Evolutionary conservation across 2,797 vertebrate genomes (phyloP), one percentile per base, ranked within the genome.

Genomic region (Thripadectes ignobilis): DNA sequence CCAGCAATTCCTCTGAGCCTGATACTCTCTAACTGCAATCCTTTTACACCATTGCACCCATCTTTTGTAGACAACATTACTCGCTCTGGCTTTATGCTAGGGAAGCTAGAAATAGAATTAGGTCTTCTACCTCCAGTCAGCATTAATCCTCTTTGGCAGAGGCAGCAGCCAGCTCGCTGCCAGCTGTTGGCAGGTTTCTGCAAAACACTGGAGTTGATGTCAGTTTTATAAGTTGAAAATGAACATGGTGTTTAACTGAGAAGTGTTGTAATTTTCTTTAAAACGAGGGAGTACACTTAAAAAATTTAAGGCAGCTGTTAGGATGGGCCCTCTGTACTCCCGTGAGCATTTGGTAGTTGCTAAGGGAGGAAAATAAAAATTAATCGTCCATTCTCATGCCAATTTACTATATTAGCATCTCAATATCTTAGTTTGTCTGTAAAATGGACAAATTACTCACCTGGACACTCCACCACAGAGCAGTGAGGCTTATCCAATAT

Each of bases 121-220:
- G 55, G 45, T 73, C 43, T 84, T 58, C 80, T 92, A 82, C 74
- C 91, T 93, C 55, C 73, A 93, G 82, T 85, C 61, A 55, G 26
- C n/a, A 17, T 91, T 95, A 96, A 93, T 84, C 93, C 80, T 93
- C 55, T 87, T 92, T 71, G 88, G 85, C 83, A 88, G 68, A 59
- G 84, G 82, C 63, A 84, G 82, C 85, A 95, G 48, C 71, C 76
- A 92, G 45, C 62, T 89, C 1, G 0, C 85, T 96, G 89, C 79
- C 84, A 88, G 82, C 62, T 75, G 66, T 63, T 94, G 92, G 83
- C 77, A 89, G 74, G 59, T 71, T 2, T 4, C 69, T 88, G 48
- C 0, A 1, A 79, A 92, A 65, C 43, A 49, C 67, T 80, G 71
- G 48, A 54, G 34, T 63, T 43, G 26, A 29, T 92, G 52, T 67